Base-by-base conservation (phyloP, 1,140 invertebrate genomes). In the Heliconius nattereri region DNA sequence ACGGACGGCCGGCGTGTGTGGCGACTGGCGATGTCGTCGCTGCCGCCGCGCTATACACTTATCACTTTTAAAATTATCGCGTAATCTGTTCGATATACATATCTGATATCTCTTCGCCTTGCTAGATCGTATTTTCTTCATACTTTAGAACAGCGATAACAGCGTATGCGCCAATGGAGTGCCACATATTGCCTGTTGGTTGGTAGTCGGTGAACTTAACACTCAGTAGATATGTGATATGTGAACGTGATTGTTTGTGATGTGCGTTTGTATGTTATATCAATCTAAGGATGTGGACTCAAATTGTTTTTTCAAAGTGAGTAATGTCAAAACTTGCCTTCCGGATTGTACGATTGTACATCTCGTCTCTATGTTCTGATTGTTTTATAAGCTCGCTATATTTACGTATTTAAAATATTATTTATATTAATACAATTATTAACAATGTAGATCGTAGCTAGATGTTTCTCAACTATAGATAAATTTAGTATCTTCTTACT, bases 291-390 rank as follows among this genome's bases (percentile, higher is more conserved):
- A 93, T 93, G 91, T 93, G 91, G 91, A 92, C 85, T 85, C 91
- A 92, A 89, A 89, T 92, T 60, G 86, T 88, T 72, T 85, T 86
- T 70, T 86, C 86, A 26, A 92, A 90, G 91, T 93, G 86, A 93
- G 91, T 90, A 16, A 6, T 66, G 7, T 66, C 9, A 13, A 26
- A 60, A 29, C 13, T n/a, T 66, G 2, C 13, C 19, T 52, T 20
- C 19, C 20, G 16, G 7, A 20, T 45, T 52, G 49, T 52, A 52
- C 13, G 0, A 6, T 45, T 20, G 19, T 20, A 52, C 16, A 2
- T 52, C 19, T 2, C 7, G 49, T 52, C 19, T 52, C 49, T 52
- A 19, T 52, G 19, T 20, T 52, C 19, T 52, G 7, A 52, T 52
- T 20, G 49, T 52, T 20, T 52, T 52, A 3, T 52, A 6, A 20